Percentiles rank a stretch among this genome's conserved stretches.
These are phyloP conservation scores for Acronicta psi DNA, from an alignment of 2,888 invertebrate genomes.

Conservation along the genomic window DNA sequence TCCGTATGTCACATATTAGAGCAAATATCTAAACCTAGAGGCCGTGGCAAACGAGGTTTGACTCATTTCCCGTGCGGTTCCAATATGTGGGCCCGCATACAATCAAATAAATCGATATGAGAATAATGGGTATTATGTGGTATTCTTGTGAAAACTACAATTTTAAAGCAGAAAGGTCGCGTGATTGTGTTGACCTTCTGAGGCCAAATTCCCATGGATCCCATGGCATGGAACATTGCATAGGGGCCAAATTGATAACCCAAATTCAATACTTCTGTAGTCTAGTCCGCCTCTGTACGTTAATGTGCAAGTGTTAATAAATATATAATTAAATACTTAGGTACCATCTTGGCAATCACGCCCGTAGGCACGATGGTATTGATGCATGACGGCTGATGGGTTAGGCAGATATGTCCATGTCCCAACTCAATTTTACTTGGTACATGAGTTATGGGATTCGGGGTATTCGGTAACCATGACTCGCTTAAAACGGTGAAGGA, in stretches of 20 bases:
- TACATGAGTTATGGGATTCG: no score
- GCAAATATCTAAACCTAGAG: constrained; percentile 76
- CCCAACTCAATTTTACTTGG: no score
- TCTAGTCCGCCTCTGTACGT: no score
- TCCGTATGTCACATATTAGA: constrained; percentile 69
- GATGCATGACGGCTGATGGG: no score
- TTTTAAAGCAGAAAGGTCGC: constrained; percentile 18
- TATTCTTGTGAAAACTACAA: constrained; percentile 65
- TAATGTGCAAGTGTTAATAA: no score
- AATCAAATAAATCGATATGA: constrained; percentile 72
- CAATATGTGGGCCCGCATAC: constrained; percentile 80
- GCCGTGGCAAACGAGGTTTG: constrained; percentile 83
- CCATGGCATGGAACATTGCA: background rate
- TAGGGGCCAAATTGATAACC: background rate
- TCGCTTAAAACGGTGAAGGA: no score
- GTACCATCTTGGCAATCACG: no score
- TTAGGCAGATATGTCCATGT: no score
- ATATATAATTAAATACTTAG: no score
- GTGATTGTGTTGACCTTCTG: background rate
- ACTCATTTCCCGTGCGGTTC: constrained; percentile 84
- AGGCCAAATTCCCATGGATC: background rate
- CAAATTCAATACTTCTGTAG: no score
- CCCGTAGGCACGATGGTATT: no score
- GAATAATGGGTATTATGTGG: constrained; percentile 70
- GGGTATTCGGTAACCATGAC: no score